Base-by-base conservation (phyloP, 2,797 vertebrate genomes). In the Falco biarmicus region DNA sequence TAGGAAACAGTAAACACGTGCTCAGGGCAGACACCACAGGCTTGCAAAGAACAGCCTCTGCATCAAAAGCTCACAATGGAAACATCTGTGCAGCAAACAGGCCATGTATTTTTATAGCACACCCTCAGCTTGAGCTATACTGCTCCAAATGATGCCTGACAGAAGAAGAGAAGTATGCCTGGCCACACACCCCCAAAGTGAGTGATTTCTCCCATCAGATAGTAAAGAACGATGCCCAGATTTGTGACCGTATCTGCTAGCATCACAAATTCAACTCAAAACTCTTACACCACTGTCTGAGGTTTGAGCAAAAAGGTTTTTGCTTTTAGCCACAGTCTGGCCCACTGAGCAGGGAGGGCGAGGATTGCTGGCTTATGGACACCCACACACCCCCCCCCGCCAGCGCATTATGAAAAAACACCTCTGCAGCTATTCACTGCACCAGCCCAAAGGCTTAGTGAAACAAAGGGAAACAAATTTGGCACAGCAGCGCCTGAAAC, bases 401-500 rank as follows among this genome's bases (percentile, higher is more conserved):
- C 93, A 26, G 37, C 0, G 8, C 69, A 22, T 9, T 20, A 73
- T 54, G 66, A 87, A 96, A 94, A 96, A 70, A 24, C 64, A 85
- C 78, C 74, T 84, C 94, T 84, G 90, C 90, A 89, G 94, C 90
- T 79, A 92, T 94, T 95, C 74, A 90, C 47, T 32, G 91, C 74
- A 57, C 80, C 70, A 89, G 89, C 78, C 95, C 90, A 29, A 81
- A 68, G 79, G 94, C 94, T 96, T 96, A 96, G 92, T 0, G 31
- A 92, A 47, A 97, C 96, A 96, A 96, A 94, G 75, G 85, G 85
- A 39, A 76, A 51, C 1, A 13, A 95, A 83, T 94, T 82, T 83
- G 86, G 93, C 91, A 93, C 79, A 57, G 77, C 85, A 45, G 73
- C 0, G 6, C 86, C 92, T 45, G 75, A 82, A 94, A 92, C 69